Conservation (phyloP, 2,797 vertebrate species). For the Sebastes matsubarae region DNA sequence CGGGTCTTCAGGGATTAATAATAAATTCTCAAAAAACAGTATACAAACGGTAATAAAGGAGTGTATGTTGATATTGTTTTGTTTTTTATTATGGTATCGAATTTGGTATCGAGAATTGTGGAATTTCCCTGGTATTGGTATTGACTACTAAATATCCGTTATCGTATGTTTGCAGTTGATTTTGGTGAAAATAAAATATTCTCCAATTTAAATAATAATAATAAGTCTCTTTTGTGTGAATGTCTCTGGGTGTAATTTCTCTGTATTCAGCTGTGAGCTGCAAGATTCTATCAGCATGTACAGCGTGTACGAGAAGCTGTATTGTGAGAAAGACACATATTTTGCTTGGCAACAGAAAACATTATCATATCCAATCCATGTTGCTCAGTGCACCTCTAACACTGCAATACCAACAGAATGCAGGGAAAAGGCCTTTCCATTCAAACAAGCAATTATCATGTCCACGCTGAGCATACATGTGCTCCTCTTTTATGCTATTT, state of each 20-base stretch:
- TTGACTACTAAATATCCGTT: too few relatives aligned
- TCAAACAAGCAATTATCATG: conserved; percentile 54
- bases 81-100: too few relatives aligned
- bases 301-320: conserved; percentile 24
- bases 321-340: conserved; percentile 56
- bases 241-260: not conserved
- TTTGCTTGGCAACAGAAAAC: conserved; percentile 67
- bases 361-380: conserved; percentile 62
- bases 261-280: conserved; percentile 20
- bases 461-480: conserved; percentile 9
- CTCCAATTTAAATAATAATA: not conserved
- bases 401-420: conserved; percentile 41
- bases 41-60: too few relatives aligned
- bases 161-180: not conserved
- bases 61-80: too few relatives aligned
- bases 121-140: too few relatives aligned
- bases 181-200: not conserved
- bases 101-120: too few relatives aligned
- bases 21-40: too few relatives aligned
- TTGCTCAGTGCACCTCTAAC: conserved; percentile 47
- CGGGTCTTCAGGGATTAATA: rapidly evolving
- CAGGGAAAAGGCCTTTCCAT: conserved; percentile 43
- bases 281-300: conserved; percentile 36
- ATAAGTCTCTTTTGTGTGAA: not conserved
- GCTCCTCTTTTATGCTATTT: conserved; percentile 49